Base-by-base conservation (phyloP, 2,888 invertebrate species). In the Rhamnusium bicolor region DNA sequence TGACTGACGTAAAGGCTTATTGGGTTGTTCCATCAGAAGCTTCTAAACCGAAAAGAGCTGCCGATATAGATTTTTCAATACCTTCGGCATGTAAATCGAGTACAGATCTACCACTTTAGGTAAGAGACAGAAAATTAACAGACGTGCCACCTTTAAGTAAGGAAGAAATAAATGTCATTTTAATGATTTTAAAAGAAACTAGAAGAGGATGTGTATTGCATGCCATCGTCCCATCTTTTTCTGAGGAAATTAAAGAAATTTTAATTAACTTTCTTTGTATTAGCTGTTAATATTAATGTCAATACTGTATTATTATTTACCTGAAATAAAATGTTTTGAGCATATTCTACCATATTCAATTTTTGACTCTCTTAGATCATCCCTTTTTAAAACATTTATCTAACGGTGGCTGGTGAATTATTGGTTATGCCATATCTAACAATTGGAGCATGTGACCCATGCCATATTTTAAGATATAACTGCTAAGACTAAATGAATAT, bases 151-250 rank as follows among this genome's bases (percentile, higher is more conserved):
- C n/a, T n/a, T 53, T 53, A 16, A 21, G 8, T 53, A 53, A 53
- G 19, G 19, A 53, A 18, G 53, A 53, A n/a, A 53, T 53, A 19
- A 53, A 2, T 16, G 8, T 2, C 19, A 6, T 53, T 19, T 16
- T 53, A 53, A 16, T 21, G 2, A n/a, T 1, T n/a, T 32, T 58
- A 29, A 58, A 58, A 12, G 58, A 32, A 1, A 32, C 58, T 2
- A 2, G 16, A 32, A 58, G 18, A 32, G 58, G 58, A 32, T 58
- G 29, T 32, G 58, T 58, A 0, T 40, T 61, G 18, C 61, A 61
- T 19, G 4, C 46, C 2, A 10, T 46, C 5, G 21, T 61, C 7
- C 46, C 19, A 61, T 46, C 40, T 21, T 46, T 61, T 46, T 61
- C 46, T 12, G 10, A 5, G 1, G 61, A 46, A n/a, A 12, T 61